Evolutionary conservation across 2,113 vertebrate genomes (phyloP), one percentile per base, ranked within the genome.

Genomic region (Callopanchax toddi): DNA sequence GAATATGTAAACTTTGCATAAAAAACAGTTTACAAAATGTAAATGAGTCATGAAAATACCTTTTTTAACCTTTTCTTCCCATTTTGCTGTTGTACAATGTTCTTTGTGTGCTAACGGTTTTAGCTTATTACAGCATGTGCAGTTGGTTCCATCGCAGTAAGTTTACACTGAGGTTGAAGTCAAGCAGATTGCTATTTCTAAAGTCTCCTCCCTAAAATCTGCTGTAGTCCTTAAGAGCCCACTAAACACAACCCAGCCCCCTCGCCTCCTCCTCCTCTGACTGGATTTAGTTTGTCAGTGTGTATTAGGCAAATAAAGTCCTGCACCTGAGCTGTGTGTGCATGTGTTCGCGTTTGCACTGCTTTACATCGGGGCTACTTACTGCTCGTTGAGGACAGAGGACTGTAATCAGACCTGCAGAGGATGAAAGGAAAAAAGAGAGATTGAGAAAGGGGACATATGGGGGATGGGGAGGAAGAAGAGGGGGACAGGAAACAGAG

Each of bases 321-420:
- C 49, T 50, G 36, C 18, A 8, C 9, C 12, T 67, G 29, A 62
- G 37, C 43, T 46, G 29, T 57, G 18, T 44, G 44, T 67, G 36
- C 65, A 46, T 36, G 16, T 15, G 21, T 40, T 16, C 21, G 22
- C 53, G 32, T 39, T 50, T 49, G 4, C 46, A n/a, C n/a, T n/a
- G n/a, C n/a, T n/a, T n/a, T n/a, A n/a, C n/a, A n/a, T n/a, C n/a
- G n/a, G n/a, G n/a, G n/a, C n/a, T 95, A 97, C 96, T 98, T 87
- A 97, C 96, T 96, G 93, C 95, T 96, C 2, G 95, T 93, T 43
- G 95, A 95, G 70, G 95, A 98, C 93, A 94, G 84, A 68, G 89
- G 94, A 91, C 96, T 97, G 93, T 95, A 95, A 86, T 96, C 95
- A 57, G 95, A 97, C 93, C 96, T 98, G 94, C 67, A 84, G 76